A percentile compares a stretch with the other conserved stretches of the same genome.
phyloP scores from a whole-genome alignment of 1,140 invertebrate species.

The Bombus pyrosoma region DNA sequence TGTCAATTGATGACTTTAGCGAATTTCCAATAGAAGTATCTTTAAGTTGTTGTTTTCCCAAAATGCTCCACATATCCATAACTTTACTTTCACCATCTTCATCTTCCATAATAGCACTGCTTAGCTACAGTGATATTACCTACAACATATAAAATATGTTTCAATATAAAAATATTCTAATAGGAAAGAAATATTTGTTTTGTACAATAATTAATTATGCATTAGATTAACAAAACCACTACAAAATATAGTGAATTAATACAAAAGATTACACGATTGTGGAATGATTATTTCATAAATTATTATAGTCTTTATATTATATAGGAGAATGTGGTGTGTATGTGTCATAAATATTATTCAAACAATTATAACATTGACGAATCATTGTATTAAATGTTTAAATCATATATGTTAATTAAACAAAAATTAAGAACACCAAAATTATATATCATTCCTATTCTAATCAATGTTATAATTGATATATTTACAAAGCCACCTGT shows the following conservation, averaged over 20 bases:
- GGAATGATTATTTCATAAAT: neutral
- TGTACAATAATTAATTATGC: neutral
- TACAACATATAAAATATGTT: constrained; percentile 42
- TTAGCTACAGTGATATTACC: constrained; percentile 48
- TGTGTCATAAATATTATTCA: neutral
- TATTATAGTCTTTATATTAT: neutral
- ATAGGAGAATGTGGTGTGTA: too few relatives aligned
- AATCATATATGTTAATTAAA: neutral
- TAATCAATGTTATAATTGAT: neutral
- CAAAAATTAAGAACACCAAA: neutral
- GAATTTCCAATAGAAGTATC: constrained; percentile 67
- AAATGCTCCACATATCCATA: constrained; percentile 73
- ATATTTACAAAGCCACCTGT: constrained; percentile 29
- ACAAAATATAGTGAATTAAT: neutral
- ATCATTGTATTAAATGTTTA: neutral
- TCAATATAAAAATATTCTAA: constrained; percentile 20
- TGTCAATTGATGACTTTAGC: constrained; percentile 68
- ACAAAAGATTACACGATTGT: neutral
- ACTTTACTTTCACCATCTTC: constrained; percentile 78
- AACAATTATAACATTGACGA: neutral
- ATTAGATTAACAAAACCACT: neutral
- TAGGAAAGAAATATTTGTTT: neutral
- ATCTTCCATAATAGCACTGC: constrained; percentile 80
- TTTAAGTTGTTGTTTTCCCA: constrained; percentile 72
- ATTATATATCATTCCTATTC: neutral